phyloP scores from a whole-genome alignment of 1,140 invertebrate species.

The Halyomorpha halys region DNA sequence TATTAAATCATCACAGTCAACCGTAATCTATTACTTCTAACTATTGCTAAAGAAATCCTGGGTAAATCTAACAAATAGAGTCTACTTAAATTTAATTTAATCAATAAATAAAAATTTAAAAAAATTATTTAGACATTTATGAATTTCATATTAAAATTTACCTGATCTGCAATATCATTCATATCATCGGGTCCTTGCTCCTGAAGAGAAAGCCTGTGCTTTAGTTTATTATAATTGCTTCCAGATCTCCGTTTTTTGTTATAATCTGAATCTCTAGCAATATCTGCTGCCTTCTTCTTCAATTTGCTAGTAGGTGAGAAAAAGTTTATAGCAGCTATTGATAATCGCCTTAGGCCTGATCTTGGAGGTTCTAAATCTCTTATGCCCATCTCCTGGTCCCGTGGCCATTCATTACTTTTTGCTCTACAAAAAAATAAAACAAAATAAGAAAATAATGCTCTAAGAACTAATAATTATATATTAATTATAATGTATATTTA shows the following conservation, averaged over 20 bases:
- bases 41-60: too few relatives aligned
- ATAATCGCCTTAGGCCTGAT: conserved; percentile 30
- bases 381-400: background rate
- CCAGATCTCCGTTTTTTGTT: conserved; percentile 21
- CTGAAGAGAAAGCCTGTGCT: conserved; percentile 15
- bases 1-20: too few relatives aligned
- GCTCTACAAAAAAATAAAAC: background rate
- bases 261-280: conserved; percentile 1
- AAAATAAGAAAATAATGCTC: too few relatives aligned
- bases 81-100: too few relatives aligned
- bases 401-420: conserved; percentile 7
- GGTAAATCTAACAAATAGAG: too few relatives aligned
- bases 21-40: too few relatives aligned
- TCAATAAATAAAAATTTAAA: too few relatives aligned
- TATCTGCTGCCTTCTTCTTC: conserved; percentile 10
- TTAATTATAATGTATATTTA: too few relatives aligned
- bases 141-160: too few relatives aligned
- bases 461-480: too few relatives aligned
- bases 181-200: background rate
- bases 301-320: conserved; percentile 22
- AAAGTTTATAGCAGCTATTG: conserved; percentile 32
- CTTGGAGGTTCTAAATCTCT: conserved; percentile 9
- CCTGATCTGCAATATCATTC: background rate
- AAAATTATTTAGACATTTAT: too few relatives aligned
- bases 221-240: conserved; percentile 14